A percentile compares a stretch with the other conserved stretches of the same genome.
phyloP scores from a whole-genome alignment of 2,113 vertebrate species.

The Centrocercus urophasianus region DNA sequence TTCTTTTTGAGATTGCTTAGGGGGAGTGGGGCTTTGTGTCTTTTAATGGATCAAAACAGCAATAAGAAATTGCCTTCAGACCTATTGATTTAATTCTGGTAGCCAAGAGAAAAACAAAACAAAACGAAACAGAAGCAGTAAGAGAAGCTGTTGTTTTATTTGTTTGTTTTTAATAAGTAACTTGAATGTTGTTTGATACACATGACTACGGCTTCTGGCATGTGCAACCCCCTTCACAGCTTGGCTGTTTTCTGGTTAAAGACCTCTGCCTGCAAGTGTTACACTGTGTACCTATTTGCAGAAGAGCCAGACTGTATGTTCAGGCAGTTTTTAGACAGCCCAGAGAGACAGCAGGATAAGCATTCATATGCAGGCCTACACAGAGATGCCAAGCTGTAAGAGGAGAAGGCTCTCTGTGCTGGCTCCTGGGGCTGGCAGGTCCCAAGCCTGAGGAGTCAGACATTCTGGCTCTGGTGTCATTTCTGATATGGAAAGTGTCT shows the following conservation, averaged over 20 bases:
- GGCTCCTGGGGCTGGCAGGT: not conserved
- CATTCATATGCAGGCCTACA: not conserved
- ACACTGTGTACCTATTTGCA: not conserved
- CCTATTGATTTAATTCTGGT: slow-evolving; percentile 25
- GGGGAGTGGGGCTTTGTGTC: not conserved
- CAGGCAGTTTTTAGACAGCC: not conserved
- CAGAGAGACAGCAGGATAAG: not conserved
- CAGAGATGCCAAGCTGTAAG: not conserved
- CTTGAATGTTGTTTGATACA: not conserved
- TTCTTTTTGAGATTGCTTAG: slow-evolving; percentile 1
- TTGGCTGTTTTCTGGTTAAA: not conserved
- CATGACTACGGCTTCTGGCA: not conserved
- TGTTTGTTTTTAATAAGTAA: slow-evolving; percentile 3
- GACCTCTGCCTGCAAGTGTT: not conserved
- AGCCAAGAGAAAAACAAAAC: not conserved
- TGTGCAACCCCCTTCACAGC: not conserved
- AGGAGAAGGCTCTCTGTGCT: not conserved
- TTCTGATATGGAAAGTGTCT: slow-evolving; percentile 14
- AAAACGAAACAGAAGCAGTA: not conserved
- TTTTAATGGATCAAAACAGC: slow-evolving; percentile 21
- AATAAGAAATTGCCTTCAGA: not conserved
- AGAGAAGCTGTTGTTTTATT: not conserved
- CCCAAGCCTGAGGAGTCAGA: slow-evolving; percentile 11
- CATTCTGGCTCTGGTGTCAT: not conserved
- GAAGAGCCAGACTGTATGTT: not conserved